Evolutionary conservation across 2,113 vertebrate genomes (phyloP).

Genomic region (Thymallus thymallus): DNA sequence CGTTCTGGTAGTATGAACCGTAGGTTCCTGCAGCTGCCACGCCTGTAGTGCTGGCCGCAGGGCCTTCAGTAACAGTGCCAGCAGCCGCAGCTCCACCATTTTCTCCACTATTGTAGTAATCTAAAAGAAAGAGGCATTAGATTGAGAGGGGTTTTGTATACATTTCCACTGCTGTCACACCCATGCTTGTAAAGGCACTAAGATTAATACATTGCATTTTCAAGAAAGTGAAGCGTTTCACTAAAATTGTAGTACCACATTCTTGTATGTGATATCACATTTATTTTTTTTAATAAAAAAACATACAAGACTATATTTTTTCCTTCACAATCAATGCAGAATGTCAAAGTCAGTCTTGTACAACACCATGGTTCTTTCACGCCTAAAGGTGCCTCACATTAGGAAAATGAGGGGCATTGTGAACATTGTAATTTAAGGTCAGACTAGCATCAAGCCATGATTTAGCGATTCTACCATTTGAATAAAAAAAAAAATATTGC

Average conservation of each 20-base stretch:
- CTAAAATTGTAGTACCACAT: slow-evolving; percentile 11
- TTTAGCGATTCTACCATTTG: slow-evolving; percentile 21
- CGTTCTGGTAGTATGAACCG: slow-evolving; percentile 84
- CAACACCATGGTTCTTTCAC: slow-evolving; percentile 18
- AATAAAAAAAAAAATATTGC: not conserved
- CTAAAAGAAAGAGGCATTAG: slow-evolving; percentile 62
- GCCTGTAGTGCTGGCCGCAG: slow-evolving; percentile 34
- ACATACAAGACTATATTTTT: slow-evolving; percentile 43
- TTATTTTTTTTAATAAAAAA: slow-evolving; percentile 58
- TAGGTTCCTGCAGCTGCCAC: slow-evolving; percentile 74
- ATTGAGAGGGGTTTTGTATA: not conserved
- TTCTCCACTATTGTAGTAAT: slow-evolving; percentile 91
- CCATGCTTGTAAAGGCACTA: not conserved
- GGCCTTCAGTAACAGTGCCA: slow-evolving; percentile 23
- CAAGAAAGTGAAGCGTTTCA: not conserved
- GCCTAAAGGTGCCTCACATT: slow-evolving; percentile 15
- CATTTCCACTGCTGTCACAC: not conserved
- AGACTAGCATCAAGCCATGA: slow-evolving; percentile 31
- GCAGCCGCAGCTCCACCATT: slow-evolving; percentile 75
- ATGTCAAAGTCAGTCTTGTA: slow-evolving; percentile 26
- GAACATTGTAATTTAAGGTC: slow-evolving; percentile 9
- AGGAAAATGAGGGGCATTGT: not conserved
- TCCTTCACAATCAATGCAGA: slow-evolving; percentile 25
- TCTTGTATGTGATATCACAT: slow-evolving; percentile 47
- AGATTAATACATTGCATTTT: not conserved